phyloP scores from a whole-genome alignment of 2,113 vertebrate genomes.

The Dromas ardeola region DNA sequence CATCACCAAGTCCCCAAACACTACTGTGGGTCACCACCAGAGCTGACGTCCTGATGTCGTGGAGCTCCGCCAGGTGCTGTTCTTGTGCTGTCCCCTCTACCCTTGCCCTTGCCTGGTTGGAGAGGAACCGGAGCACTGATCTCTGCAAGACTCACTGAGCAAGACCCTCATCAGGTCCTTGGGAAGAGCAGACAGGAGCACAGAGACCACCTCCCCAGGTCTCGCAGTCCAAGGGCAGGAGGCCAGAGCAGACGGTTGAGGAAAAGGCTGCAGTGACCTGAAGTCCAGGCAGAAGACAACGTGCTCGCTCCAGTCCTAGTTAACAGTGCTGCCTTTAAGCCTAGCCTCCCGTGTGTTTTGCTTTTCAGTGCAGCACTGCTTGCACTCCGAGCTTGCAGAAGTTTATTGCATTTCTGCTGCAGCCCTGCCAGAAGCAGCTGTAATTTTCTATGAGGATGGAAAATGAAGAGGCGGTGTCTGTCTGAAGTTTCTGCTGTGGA shows the following conservation, averaged over 20 bases:
- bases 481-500: neutral
- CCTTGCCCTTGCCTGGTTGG: neutral
- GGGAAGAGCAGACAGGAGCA: neutral
- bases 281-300: neutral
- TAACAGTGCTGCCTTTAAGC: accelerated
- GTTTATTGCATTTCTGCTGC: neutral
- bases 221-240: neutral
- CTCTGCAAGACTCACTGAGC: neutral
- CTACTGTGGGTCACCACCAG: neutral
- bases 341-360: neutral
- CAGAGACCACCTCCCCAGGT: neutral
- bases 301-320: accelerated
- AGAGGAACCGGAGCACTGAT: neutral
- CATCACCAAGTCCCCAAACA: neutral
- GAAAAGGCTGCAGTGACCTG: neutral
- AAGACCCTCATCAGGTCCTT: neutral
- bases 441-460: neutral
- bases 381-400: neutral
- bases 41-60: neutral
- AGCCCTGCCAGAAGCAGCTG: neutral
- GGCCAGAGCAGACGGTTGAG: neutral
- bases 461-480: neutral
- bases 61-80: neutral
- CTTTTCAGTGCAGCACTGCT: neutral
- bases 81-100: neutral